These are phyloP conservation scores for Oxytorus armatus DNA, from an alignment of 2,888 invertebrate genomes.

Conservation along the genomic window DNA sequence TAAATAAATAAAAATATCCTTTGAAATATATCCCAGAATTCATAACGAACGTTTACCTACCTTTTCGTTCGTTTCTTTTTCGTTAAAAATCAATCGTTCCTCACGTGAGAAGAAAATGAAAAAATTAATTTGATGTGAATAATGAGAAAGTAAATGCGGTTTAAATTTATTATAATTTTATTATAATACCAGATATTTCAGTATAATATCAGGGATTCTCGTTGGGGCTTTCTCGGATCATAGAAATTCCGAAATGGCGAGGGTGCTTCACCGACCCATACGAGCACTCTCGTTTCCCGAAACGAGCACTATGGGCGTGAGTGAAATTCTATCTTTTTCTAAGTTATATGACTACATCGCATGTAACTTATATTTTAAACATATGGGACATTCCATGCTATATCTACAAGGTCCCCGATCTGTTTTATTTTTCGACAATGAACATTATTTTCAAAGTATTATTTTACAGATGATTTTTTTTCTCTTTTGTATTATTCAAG, in stretches of 20 bases:
- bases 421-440: not conserved
- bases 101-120: no score
- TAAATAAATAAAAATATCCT: no score
- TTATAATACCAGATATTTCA: slow-evolving; percentile 61
- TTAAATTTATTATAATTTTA: slow-evolving; percentile 5
- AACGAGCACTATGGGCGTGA: slow-evolving; percentile 82
- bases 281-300: slow-evolving; percentile 81
- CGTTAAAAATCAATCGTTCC: no score
- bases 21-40: no score
- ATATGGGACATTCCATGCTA: not conserved
- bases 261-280: slow-evolving; percentile 80
- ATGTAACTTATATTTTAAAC: not conserved
- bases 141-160: no score
- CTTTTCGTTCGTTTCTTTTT: no score
- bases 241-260: slow-evolving; percentile 79
- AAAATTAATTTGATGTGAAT: no score
- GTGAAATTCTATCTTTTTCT: slow-evolving; percentile 65
- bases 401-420: no score
- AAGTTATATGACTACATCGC: not conserved
- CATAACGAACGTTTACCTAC: no score
- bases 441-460: not conserved
- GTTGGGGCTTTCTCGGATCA: slow-evolving; percentile 53
- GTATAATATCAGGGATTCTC: slow-evolving; percentile 62
- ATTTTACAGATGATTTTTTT: no score
- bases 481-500: no score